Percentiles rank a stretch among this genome's conserved stretches.
These are phyloP conservation scores for Penaeus indicus DNA, from an alignment of 1,140 invertebrate genomes.

Conservation along the genomic window DNA sequence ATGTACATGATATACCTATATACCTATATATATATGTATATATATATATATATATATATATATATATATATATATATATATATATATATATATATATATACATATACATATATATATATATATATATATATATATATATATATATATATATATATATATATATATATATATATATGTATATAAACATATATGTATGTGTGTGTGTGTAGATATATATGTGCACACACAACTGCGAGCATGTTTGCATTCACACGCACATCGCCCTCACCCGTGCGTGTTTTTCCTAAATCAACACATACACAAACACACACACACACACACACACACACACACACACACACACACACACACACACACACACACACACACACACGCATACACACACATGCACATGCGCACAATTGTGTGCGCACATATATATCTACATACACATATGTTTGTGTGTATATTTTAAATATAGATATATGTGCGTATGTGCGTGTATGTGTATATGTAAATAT, in stretches of 20 bases:
- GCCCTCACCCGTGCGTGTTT: too few species aligned
- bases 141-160: constrained; percentile 22
- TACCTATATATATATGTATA: background rate
- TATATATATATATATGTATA: background rate
- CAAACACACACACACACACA: too few species aligned
- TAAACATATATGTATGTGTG: constrained; percentile 1
- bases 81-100: constrained; percentile 31
- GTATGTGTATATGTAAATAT: background rate
- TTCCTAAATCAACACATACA: too few species aligned
- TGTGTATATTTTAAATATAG: constrained; percentile 10
- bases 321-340: too few species aligned
- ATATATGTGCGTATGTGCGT: background rate
- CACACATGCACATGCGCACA: background rate
- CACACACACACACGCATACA: too few species aligned
- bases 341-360: too few species aligned
- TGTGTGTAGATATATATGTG: background rate
- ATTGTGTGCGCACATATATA: background rate
- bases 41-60: constrained; percentile 22
- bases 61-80: constrained; percentile 34
- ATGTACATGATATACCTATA: too few species aligned
- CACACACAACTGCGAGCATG: too few species aligned
- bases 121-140: constrained; percentile 30
- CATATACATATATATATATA: constrained; percentile 14
- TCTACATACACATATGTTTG: too few species aligned
- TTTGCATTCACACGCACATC: too few species aligned